Percentiles rank a stretch among this genome's conserved stretches.
Evolutionary conservation across 2,797 vertebrate species (phyloP).

Genomic region (Anguilla marmorata): DNA sequence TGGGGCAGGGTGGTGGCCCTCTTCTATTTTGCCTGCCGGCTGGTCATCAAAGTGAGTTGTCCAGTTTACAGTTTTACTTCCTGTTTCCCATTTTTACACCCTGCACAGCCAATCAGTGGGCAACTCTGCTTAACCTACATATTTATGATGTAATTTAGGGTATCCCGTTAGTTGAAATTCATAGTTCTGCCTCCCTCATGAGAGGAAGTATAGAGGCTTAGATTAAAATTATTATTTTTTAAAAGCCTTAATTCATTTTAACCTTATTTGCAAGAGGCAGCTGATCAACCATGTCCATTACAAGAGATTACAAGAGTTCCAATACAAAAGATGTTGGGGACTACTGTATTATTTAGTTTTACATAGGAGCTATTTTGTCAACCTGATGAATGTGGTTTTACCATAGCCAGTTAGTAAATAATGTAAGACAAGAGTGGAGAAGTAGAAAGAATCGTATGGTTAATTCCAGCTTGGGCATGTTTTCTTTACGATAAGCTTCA

Average conservation of each 20-base stretch:
- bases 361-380: too few species aligned
- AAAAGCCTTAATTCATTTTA: not conserved
- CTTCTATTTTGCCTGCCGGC: conserved; percentile 91
- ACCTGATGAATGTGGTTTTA: too few species aligned
- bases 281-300: not conserved
- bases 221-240: not conserved
- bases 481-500: too few species aligned
- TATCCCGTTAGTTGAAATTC: not conserved
- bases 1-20: conserved; percentile 92
- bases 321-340: too few species aligned
- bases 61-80: not conserved
- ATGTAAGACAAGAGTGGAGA: too few species aligned
- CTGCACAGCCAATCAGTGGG: not conserved
- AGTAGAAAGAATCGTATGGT: too few species aligned
- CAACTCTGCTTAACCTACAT: not conserved
- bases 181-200: not conserved
- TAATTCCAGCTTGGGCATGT: too few species aligned
- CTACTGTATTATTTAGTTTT: too few species aligned
- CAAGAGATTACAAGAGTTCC: too few species aligned
- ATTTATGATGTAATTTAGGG: not conserved
- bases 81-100: not conserved
- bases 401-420: too few species aligned
- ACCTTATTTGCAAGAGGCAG: not conserved
- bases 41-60: conserved; percentile 81
- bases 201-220: not conserved